Percentiles rank a stretch among this genome's conserved stretches.
phyloP scores from a whole-genome alignment of 2,113 vertebrate species.

The Polyodon spathula region DNA sequence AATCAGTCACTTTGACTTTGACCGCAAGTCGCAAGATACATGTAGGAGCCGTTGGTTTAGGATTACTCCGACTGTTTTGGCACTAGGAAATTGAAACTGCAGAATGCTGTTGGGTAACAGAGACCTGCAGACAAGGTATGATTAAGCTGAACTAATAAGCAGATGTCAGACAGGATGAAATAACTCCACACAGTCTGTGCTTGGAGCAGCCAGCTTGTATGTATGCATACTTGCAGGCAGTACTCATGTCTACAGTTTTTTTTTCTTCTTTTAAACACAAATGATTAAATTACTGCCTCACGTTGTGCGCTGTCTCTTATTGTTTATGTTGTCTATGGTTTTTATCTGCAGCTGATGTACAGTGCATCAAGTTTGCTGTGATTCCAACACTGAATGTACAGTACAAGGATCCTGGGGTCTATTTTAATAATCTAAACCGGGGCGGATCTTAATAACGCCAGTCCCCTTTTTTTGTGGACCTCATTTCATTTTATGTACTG shows the following conservation, averaged over 20 bases:
- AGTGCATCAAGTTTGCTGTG: neutral
- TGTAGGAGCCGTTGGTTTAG: too few relatives aligned
- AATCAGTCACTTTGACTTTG: too few relatives aligned
- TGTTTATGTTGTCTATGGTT: neutral
- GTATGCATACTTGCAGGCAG: constrained; percentile 63
- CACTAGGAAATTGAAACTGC: constrained; percentile 5
- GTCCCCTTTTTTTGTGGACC: too few relatives aligned
- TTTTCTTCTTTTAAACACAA: constrained; percentile 38
- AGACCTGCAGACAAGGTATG: constrained; percentile 44
- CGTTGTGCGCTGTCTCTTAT: neutral
- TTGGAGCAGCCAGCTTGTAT: constrained; percentile 53
- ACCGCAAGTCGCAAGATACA: too few relatives aligned
- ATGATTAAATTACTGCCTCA: constrained; percentile 3
- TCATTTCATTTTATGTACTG: too few relatives aligned
- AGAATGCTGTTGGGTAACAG: constrained; percentile 44
- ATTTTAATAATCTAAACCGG: too few relatives aligned
- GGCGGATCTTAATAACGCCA: too few relatives aligned
- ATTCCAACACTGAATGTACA: too few relatives aligned
- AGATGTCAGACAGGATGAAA: constrained; percentile 57
- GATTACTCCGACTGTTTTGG: constrained; percentile 5
- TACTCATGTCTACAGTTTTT: constrained; percentile 69
- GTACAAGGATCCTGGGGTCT: too few relatives aligned
- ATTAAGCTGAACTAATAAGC: constrained; percentile 61
- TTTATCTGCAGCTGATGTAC: neutral
- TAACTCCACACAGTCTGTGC: constrained; percentile 68